A percentile compares a stretch with the other conserved stretches of the same genome.
Evolutionary conservation across 35 echinoderm and acorn worm species (phyloP).

Genomic region (Acanthaster planci): DNA sequence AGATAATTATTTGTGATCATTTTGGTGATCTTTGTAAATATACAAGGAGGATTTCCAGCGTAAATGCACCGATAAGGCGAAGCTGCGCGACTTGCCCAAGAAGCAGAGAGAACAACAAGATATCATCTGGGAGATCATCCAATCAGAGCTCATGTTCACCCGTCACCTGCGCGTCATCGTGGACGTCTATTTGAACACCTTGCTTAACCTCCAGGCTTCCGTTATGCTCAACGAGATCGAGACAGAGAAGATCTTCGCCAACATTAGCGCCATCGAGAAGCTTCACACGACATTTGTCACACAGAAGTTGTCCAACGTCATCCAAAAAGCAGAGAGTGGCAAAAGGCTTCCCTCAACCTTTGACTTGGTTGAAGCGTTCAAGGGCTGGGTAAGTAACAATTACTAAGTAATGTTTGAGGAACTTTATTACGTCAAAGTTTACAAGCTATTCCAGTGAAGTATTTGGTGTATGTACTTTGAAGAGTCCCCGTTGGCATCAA

Average conservation of each 20-base stretch:
- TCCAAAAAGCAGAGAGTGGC: conserved; percentile 2
- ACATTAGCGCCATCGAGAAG: conserved; percentile 40
- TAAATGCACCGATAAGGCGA: conserved; percentile 13
- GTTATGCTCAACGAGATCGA: conserved; percentile 10
- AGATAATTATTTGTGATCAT: no score
- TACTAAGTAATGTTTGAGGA: neutral
- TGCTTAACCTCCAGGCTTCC: no score
- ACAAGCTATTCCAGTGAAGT: no score
- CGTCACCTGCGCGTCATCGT: no score
- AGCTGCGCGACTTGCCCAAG: neutral
- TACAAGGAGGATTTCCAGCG: conserved; percentile 40
- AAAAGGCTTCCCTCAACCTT: neutral
- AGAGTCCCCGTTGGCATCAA: no score
- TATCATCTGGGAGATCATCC: no score
- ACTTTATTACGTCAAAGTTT: no score
- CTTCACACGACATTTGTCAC: conserved; percentile 48
- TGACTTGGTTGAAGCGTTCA: conserved; percentile 41
- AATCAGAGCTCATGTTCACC: no score
- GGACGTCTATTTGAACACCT: no score
- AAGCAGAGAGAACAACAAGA: no score
- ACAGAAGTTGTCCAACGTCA: conserved; percentile 35
- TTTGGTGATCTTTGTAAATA: no score
- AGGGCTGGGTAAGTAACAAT: conserved; percentile 29
- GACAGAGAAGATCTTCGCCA: conserved; percentile 61
- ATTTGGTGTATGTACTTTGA: no score